Evolutionary conservation across 2,888 invertebrate genomes (phyloP), one percentile per base, ranked within the genome.

Genomic region (Leucania comma): DNA sequence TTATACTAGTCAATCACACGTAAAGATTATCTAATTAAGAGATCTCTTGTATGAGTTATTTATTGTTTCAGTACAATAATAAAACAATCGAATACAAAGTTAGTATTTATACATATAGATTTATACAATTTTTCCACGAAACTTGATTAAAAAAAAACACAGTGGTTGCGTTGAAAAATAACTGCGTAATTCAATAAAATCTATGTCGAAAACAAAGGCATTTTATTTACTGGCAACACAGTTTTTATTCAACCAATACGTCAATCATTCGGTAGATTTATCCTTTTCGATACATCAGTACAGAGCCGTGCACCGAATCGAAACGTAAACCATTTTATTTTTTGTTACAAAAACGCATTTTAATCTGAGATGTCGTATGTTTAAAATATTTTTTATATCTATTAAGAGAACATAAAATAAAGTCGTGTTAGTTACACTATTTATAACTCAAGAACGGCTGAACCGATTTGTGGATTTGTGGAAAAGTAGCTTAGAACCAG

Each of bases 211-310:
- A 68, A 69, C 64, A 78, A 68, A 62, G 56, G 59, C 24, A n/a
- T 48, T 42, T 24, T 57, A 12, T 26, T 0, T 32, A 65, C 54
- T 17, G 61, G 50, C 68, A 67, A 53, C 29, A 58, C 29, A 5
- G 54, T 67, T 68, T 75, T 81, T 76, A 82, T 76, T 69, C 32
- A 10, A 62, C 32, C 63, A 58, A 80, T 66, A 42, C 83, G 70
- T 81, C 81, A 68, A 77, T 80, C 83, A 54, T 14, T 24, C 26
- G 20, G 29, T 29, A 54, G 20, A 54, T 54, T 54, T 54, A 54
- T 29, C 54, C 54, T 29, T 53, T 54, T 54, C 29, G 9, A 29
- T 54, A 54, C 20, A 54, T 54, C 22, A 22, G 14, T 54, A 54
- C 20, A 54, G 10, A 26, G 4, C 20, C 54, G 4, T 20, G 53